Evolutionary conservation across 2,113 vertebrate genomes (phyloP), one percentile per base, ranked within the genome.

Genomic region (Tamias sibiricus): DNA sequence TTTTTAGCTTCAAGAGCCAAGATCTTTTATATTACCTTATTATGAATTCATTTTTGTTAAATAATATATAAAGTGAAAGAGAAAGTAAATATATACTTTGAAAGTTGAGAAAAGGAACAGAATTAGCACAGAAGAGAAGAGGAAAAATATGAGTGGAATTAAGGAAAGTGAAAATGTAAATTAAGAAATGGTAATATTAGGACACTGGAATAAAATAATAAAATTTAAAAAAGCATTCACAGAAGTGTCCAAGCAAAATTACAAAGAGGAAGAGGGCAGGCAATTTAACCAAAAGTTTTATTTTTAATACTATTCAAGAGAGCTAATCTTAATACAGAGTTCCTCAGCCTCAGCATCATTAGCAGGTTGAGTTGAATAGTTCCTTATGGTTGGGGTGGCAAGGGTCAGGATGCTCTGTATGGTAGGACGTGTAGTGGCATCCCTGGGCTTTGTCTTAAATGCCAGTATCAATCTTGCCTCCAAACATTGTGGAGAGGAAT

Each of bases 201-300:
- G 68, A 37, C 20, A 54, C 6, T 88, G 9, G n/a, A 72, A 87
- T 80, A 13, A 24, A 30, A 28, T 42, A 76, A 64, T 64, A 0
- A 90, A 87, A 92, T 44, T 44, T 12, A 28, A 7, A 64, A 64
- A 30, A 47, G 11, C 37, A 6, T 2, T 26, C 30, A 30, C 30
- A 96, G 64, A 87, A 8, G 2, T 74, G 20, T 79, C 82, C 54
- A 80, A 69, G 57, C 10, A 92, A 92, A 92, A 24, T n/a, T 62
- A 79, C 1, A 37, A 71, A 88, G 80, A 57, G 49, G 32, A 57
- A 87, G 20, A 32, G 47, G 0, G 8, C 13, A 42, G 19, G 44
- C 0, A 90, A 22, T 1, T 49, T 42, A 68, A 0, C 1, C 22
- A 54, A 64, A 57, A 82, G 35, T 90, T 52, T 62, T n/a, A 32